A percentile compares a stretch with the other conserved stretches of the same genome.
These are phyloP conservation scores for Hippopotamyrus pictus DNA, from an alignment of 2,797 vertebrate species.

Conservation along the genomic window DNA sequence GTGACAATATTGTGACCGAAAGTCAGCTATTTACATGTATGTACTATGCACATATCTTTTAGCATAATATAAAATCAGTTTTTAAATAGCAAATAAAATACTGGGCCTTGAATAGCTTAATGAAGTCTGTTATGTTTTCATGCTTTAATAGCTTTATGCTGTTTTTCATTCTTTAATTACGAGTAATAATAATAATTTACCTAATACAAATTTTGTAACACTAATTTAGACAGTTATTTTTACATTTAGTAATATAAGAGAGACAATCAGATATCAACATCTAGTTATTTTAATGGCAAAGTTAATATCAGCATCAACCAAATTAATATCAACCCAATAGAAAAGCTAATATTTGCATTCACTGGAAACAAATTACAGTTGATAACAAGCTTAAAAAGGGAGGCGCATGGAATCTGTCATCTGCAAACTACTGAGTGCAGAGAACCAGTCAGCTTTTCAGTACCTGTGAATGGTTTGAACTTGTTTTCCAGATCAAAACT, in stretches of 20 bases:
- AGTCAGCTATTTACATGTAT: neutral
- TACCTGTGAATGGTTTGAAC: conserved; percentile 90
- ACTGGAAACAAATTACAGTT: neutral
- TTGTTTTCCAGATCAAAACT: conserved; percentile 91
- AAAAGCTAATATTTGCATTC: neutral
- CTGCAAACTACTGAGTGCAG: neutral
- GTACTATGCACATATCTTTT: neutral
- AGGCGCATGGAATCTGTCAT: neutral
- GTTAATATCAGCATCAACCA: neutral
- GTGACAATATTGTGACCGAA: neutral
- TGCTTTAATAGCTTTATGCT: neutral
- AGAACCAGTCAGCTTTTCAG: neutral
- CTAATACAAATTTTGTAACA: neutral
- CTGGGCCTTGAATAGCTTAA: neutral
- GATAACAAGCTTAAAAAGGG: neutral
- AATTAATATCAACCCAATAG: neutral
- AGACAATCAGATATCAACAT: neutral
- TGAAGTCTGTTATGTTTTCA: neutral
- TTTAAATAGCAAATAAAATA: neutral
- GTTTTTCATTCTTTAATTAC: neutral
- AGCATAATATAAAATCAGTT: neutral
- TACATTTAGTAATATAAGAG: neutral
- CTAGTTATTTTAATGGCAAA: neutral
- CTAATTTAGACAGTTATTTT: neutral
- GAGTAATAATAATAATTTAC: neutral